phyloP scores from a whole-genome alignment of 1,140 invertebrate genomes.

The Mizuhopecten yessoensis region DNA sequence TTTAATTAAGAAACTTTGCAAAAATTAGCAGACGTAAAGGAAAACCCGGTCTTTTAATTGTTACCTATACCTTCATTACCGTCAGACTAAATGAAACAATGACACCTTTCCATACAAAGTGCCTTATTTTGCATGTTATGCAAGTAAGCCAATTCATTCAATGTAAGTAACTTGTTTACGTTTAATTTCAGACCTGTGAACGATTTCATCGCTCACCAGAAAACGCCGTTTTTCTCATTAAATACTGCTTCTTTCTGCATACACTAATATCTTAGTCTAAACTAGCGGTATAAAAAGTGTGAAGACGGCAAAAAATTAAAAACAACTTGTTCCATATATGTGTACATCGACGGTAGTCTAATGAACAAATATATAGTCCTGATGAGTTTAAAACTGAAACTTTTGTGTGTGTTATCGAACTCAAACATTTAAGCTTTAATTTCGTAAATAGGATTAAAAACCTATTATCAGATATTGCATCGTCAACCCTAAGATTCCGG shows the following conservation, averaged over 20 bases:
- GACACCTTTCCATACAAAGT: background rate
- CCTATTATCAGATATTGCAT: conserved; percentile 35
- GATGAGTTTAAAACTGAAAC: conserved; percentile 32
- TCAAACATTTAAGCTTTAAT: conserved; percentile 39
- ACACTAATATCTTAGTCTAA: background rate
- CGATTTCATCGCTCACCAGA: background rate
- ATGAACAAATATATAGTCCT: background rate
- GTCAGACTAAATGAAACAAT: background rate
- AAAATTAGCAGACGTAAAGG: conserved; percentile 1
- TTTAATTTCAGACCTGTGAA: conserved; percentile 16
- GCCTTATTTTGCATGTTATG: background rate
- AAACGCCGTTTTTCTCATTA: conserved; percentile 1
- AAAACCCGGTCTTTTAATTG: background rate
- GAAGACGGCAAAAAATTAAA: background rate
- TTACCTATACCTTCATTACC: background rate
- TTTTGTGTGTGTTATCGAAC: conserved; percentile 25
- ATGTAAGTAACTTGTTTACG: conserved; percentile 34
- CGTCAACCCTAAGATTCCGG: background rate
- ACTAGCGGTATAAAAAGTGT: conserved; percentile 4
- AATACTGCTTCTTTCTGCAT: conserved; percentile 21
- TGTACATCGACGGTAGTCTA: background rate
- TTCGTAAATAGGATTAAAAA: conserved; percentile 36
- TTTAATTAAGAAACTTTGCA: background rate
- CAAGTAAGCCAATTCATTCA: conserved; percentile 17
- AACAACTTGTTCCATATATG: conserved; percentile 3